These are phyloP conservation scores for Hedychridium roseum DNA, from an alignment of 2,888 invertebrate species.

Conservation along the genomic window DNA sequence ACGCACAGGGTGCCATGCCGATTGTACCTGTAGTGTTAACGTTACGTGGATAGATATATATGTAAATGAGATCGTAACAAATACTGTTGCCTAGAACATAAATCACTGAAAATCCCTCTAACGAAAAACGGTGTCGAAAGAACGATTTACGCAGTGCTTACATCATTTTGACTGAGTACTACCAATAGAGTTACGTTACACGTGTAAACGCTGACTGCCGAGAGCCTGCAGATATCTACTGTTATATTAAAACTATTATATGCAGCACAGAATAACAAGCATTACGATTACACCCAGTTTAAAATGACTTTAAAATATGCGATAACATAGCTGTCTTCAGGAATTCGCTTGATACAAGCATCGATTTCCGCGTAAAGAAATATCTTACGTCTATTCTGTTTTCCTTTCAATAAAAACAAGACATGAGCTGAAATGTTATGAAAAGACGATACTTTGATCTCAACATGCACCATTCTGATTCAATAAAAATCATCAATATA, in stretches of 20 bases:
- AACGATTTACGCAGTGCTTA: too few species aligned
- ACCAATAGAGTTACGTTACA: not conserved
- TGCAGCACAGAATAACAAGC: slow-evolving; percentile 19
- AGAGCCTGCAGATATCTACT: slow-evolving; percentile 9
- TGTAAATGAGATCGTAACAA: slow-evolving; percentile 42
- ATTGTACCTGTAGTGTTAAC: too few species aligned
- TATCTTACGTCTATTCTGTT: too few species aligned
- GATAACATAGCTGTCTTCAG: slow-evolving; percentile 9
- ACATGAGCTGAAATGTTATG: too few species aligned
- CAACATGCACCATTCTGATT: too few species aligned
- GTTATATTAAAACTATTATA: slow-evolving; percentile 16
- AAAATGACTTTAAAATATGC: slow-evolving; percentile 17
- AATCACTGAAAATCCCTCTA: slow-evolving; percentile 29
- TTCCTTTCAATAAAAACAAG: too few species aligned
- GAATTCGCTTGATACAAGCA: slow-evolving; percentile 30
- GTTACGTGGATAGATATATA: slow-evolving; percentile 39
- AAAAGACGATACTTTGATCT: too few species aligned
- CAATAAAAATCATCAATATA: too few species aligned
- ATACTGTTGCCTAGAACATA: slow-evolving; percentile 41
- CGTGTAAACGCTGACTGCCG: not conserved
- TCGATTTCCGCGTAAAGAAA: slow-evolving; percentile 25
- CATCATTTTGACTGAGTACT: not conserved
- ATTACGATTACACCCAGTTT: slow-evolving; percentile 21
- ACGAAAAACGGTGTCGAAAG: not conserved
- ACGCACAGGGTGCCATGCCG: too few species aligned